Evolutionary conservation across 2,113 vertebrate genomes (phyloP).

Genomic region (Tachysurus fulvidraco): DNA sequence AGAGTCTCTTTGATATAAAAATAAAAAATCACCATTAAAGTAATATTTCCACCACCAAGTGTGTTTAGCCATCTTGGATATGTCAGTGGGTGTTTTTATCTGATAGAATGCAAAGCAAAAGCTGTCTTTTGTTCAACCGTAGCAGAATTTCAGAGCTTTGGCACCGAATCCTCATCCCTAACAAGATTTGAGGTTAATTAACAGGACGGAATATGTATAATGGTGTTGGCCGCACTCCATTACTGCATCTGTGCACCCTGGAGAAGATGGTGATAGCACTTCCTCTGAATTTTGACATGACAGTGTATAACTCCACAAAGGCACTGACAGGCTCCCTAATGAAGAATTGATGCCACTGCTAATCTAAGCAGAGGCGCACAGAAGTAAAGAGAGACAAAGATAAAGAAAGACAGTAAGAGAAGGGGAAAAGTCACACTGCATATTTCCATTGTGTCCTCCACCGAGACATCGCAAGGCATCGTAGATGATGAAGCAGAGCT

Average conservation of each 20-base stretch:
- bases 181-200: conserved; percentile 65
- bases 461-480: conserved; percentile 34
- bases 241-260: conserved; percentile 54
- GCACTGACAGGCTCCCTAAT: conserved; percentile 68
- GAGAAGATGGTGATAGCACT: conserved; percentile 58
- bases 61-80: not conserved
- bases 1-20: not conserved
- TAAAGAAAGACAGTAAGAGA: conserved; percentile 6
- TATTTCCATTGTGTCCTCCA: conserved; percentile 22
- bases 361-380: conserved; percentile 51
- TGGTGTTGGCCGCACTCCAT: conserved; percentile 59
- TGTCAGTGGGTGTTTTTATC: not conserved
- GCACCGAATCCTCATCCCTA: conserved; percentile 59
- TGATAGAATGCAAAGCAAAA: conserved; percentile 5
- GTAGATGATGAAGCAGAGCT: conserved; percentile 42
- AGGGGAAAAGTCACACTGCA: conserved; percentile 4
- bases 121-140: conserved; percentile 49
- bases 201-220: conserved; percentile 63
- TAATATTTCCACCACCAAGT: not conserved
- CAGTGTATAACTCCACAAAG: conserved; percentile 66
- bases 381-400: conserved; percentile 26
- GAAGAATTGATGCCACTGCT: conserved; percentile 56
- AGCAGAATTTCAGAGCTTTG: conserved; percentile 57
- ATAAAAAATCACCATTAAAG: not conserved
- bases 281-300: conserved; percentile 65